Base-by-base conservation (phyloP, 2,888 invertebrate species). In the Achlya flavicornis region DNA sequence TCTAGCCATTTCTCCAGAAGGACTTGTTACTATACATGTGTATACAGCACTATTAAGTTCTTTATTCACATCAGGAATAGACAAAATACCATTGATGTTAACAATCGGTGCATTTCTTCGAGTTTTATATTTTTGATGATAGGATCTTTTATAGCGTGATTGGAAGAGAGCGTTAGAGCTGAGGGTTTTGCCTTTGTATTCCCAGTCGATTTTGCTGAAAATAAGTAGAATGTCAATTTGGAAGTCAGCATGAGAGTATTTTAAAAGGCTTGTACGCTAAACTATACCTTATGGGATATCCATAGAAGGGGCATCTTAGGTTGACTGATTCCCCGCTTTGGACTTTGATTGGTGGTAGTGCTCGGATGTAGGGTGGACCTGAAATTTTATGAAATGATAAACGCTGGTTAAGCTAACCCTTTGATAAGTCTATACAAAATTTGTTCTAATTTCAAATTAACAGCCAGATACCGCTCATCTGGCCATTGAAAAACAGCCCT, bases 301-400 rank as follows among this genome's bases (percentile, higher is more conserved):
- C 98, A 62, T 97, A 97, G 81, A 96, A 97, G 58, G 97, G 97
- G 87, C 98, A 98, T 75, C 96, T 95, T 67, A 98, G 93, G 71
- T 95, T 95, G 64, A 97, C 95, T 68, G 96, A 95, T 75, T 96
- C 95, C 32, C 97, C 97, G 66, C 97, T 97, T 69, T 98, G 97
- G 0, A 97, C 96, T 78, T 97, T 97, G 63, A 96, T 93, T 57
- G 96, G 96, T 32, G 96, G 96, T 69, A 96, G 93, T 43, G 96
- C 95, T 79, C 97, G 94, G 65, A 97, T 96, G 85, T 96, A 96
- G 11, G 97, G 97, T n/a, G 96, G 95, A 62, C 97, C 96, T 96
- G 84, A 26, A 80, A 85, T 65, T 11, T 57, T 57, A n/a, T n/a
- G n/a, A n/a, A n/a, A n/a, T n/a, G n/a, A 65, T 57, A 58, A 26